Conservation (phyloP, 2,888 invertebrate species). For the Spilarctia lutea region DNA sequence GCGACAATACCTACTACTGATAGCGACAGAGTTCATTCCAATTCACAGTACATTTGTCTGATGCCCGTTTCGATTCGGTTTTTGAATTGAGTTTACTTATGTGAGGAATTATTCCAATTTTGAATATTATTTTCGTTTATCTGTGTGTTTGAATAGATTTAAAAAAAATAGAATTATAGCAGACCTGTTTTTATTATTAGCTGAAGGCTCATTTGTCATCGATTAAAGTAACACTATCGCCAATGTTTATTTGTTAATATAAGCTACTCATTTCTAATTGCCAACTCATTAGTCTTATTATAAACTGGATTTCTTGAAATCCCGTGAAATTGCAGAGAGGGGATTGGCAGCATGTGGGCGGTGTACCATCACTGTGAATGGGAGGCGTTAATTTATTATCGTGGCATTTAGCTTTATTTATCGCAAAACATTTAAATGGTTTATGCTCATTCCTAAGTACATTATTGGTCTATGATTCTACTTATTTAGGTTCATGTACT, state of each 20-base stretch:
- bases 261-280: conserved; percentile 31
- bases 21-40: conserved; percentile 38
- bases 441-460: conserved; percentile 33
- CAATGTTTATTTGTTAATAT: conserved; percentile 1
- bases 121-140: not conserved
- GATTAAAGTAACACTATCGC: not conserved
- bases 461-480: conserved; percentile 2
- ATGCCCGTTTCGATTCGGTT: conserved; percentile 26
- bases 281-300: conserved; percentile 55
- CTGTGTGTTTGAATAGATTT: not conserved
- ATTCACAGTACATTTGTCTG: conserved; percentile 46
- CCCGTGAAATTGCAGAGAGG: conserved; percentile 70
- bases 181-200: not conserved
- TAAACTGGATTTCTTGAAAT: conserved; percentile 69
- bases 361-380: conserved; percentile 67
- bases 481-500: not conserved
- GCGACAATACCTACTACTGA: conserved; percentile 38
- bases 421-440: conserved; percentile 50
- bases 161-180: not conserved
- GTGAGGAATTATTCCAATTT: not conserved
- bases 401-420: conserved; percentile 60
- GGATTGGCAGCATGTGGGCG: conserved; percentile 77
- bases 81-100: conserved; percentile 17
- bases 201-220: not conserved
- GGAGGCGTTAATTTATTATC: conserved; percentile 82